phyloP scores from a whole-genome alignment of 2,888 invertebrate species.

The Scaptomyza tumidula region DNA sequence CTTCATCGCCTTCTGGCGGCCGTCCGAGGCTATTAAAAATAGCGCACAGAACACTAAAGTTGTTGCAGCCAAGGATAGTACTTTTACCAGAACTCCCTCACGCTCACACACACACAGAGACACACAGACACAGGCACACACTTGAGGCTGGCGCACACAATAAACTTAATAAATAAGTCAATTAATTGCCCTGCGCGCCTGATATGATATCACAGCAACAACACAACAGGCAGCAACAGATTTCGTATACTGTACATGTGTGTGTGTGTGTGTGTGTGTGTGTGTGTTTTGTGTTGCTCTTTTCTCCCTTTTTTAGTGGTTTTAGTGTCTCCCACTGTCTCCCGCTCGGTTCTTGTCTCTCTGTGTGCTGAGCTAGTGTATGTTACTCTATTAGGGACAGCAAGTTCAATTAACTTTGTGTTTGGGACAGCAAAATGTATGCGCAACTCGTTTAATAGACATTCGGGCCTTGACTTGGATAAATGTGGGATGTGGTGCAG shows the following conservation, averaged over 20 bases:
- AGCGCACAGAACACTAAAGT: conserved; percentile 74
- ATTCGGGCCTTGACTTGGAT: conserved; percentile 43
- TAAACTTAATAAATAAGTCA: conserved; percentile 81
- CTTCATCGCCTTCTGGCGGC: conserved; percentile 60
- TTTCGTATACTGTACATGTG: not conserved
- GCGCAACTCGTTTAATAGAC: conserved; percentile 71
- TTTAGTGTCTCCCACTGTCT: not conserved
- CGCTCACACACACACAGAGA: conserved; percentile 21
- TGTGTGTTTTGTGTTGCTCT: conserved; percentile 6
- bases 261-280: conserved; percentile 6
- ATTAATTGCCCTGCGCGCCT: conserved; percentile 71
- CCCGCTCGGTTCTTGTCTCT: not conserved
- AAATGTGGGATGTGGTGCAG: not conserved
- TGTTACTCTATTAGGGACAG: conserved; percentile 57
- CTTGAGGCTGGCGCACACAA: conserved; percentile 57
- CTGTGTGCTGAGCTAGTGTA: conserved; percentile 23
- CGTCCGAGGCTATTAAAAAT: conserved; percentile 79
- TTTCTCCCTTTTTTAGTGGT: conserved; percentile 1
- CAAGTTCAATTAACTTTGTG: conserved; percentile 78
- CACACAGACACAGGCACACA: conserved; percentile 8
- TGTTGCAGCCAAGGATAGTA: conserved; percentile 64
- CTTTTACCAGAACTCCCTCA: conserved; percentile 47
- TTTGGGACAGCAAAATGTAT: conserved; percentile 70
- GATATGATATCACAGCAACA: conserved; percentile 64
- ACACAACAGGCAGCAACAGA: conserved; percentile 50